A percentile compares a stretch with the other conserved stretches of the same genome.
Conservation (phyloP, 2,888 invertebrate species). For the Cinara cedri region DNA sequence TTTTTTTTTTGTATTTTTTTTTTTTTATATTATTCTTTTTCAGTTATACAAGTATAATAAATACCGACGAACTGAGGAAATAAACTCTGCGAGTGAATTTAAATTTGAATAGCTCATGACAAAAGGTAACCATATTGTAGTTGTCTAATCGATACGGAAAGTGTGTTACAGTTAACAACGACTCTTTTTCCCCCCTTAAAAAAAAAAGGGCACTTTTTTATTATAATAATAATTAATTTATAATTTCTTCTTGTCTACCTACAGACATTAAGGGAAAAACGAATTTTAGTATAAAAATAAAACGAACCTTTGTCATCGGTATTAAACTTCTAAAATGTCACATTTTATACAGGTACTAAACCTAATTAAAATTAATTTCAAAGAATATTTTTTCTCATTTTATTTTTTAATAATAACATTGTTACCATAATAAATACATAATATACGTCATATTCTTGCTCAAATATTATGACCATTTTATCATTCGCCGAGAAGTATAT, state of each 20-base stretch:
- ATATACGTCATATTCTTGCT: neutral
- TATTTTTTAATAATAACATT: too few relatives aligned
- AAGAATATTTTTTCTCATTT: neutral
- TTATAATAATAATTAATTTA: conserved; percentile 4
- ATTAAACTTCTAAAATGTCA: conserved; percentile 20
- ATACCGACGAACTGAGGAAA: neutral
- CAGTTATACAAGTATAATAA: neutral
- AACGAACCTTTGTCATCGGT: neutral
- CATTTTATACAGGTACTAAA: neutral
- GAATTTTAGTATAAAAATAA: neutral
- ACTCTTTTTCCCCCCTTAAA: neutral
- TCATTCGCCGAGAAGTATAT: too few relatives aligned
- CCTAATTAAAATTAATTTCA: conserved; percentile 14
- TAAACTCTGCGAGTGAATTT: neutral
- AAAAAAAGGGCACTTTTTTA: conserved; percentile 1
- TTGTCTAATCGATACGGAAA: conserved; percentile 37
- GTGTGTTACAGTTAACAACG: conserved; percentile 20
- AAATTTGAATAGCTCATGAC: neutral
- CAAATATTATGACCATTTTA: neutral
- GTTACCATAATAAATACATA: neutral
- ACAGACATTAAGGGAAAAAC: neutral
- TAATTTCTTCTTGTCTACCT: conserved; percentile 1
- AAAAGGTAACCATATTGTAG: neutral
- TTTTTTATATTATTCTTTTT: too few relatives aligned
- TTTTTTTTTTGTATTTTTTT: conserved; percentile 1